Conservation (phyloP, 2,888 invertebrate genomes). For the Chydorus sphaericus region DNA sequence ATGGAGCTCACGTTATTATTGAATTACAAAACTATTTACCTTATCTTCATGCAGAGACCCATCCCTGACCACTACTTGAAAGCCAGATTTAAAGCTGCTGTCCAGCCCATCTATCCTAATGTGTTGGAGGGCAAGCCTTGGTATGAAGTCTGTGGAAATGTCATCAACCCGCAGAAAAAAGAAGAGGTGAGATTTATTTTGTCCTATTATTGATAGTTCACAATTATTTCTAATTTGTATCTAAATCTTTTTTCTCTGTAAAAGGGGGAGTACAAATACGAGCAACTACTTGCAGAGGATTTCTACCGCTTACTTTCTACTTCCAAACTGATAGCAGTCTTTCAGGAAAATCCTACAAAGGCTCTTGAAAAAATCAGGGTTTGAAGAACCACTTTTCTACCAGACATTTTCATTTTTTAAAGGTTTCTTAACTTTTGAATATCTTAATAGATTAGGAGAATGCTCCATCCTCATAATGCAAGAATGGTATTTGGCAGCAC, state of each 20-base stretch:
- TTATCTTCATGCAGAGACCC: constrained; percentile 2
- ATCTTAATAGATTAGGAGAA: not conserved
- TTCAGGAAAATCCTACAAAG: constrained; percentile 55
- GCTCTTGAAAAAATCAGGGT: constrained; percentile 48
- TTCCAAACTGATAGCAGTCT: constrained; percentile 53
- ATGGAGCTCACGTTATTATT: no score
- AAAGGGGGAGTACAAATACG: constrained; percentile 34
- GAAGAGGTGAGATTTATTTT: not conserved
- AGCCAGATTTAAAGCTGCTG: constrained; percentile 4
- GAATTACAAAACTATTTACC: not conserved
- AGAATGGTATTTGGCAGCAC: constrained; percentile 48
- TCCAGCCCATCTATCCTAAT: constrained; percentile 12
- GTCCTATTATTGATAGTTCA: not conserved
- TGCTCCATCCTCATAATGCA: constrained; percentile 49
- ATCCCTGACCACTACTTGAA: constrained; percentile 10
- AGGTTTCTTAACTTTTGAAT: no score
- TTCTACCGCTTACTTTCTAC: constrained; percentile 50
- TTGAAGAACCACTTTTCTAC: constrained; percentile 22
- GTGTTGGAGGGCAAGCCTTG: not conserved
- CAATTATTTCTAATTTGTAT: not conserved
- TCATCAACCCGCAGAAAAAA: not conserved
- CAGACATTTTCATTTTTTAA: no score
- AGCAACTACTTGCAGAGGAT: constrained; percentile 54
- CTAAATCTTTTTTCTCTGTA: not conserved
- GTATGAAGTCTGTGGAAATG: constrained; percentile 7